Conservation (phyloP, 2,113 vertebrate species). For the Festucalex cinctus region DNA sequence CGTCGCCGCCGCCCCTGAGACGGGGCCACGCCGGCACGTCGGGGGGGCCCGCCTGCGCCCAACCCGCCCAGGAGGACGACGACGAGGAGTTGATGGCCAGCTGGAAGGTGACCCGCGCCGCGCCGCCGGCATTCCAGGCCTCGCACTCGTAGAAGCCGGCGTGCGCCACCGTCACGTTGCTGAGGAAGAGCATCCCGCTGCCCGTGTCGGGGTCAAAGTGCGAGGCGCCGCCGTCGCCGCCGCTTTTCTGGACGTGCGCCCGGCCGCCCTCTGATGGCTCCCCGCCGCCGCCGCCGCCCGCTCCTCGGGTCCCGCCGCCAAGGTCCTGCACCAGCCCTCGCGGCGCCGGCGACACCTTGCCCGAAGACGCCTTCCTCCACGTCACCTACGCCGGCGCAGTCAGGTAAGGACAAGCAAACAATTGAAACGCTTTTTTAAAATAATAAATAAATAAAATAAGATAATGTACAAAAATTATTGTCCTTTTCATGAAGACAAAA, state of each 20-base stretch:
- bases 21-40: conserved; percentile 54
- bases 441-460: too few relatives aligned
- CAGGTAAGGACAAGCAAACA: background rate
- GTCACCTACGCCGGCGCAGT: conserved; percentile 65
- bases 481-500: too few relatives aligned
- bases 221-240: conserved; percentile 57
- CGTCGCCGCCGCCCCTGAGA: conserved; percentile 62
- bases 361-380: conserved; percentile 81
- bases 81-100: conserved; percentile 79
- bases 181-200: conserved; percentile 86
- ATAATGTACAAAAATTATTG: too few relatives aligned
- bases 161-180: conserved; percentile 83
- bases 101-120: conserved; percentile 78
- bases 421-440: too few relatives aligned
- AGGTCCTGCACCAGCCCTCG: conserved; percentile 71
- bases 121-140: conserved; percentile 84
- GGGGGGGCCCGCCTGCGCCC: conserved; percentile 61
- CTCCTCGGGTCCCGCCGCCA: conserved; percentile 37
- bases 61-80: conserved; percentile 59
- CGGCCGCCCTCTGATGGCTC: conserved; percentile 38
- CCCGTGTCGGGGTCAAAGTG: conserved; percentile 78
- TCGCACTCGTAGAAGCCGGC: conserved; percentile 87
- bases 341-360: conserved; percentile 61
- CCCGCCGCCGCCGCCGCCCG: conserved; percentile 33
- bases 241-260: conserved; percentile 45